Percentiles rank a stretch among this genome's conserved stretches.
phyloP scores from a whole-genome alignment of 2,797 vertebrate genomes.

The Poeciliopsis gracilis region DNA sequence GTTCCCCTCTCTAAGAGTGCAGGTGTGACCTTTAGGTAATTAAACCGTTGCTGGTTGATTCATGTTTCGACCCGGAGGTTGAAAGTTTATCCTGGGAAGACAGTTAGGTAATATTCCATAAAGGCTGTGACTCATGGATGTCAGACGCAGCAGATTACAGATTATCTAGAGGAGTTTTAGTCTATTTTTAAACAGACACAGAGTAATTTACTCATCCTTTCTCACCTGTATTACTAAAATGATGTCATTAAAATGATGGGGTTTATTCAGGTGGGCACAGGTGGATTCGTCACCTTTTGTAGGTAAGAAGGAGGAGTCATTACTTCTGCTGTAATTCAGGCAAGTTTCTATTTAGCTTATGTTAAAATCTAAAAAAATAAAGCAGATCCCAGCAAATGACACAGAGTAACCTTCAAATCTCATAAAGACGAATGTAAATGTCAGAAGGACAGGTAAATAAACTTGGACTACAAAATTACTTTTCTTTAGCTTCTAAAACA shows the following conservation, averaged over 20 bases:
- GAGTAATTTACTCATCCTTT: neutral
- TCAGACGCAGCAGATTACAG: neutral
- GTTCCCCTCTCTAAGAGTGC: neutral
- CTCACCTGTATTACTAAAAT: neutral
- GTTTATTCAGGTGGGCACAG: neutral
- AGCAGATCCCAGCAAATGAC: neutral
- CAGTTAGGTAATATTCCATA: neutral
- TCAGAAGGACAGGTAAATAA: neutral
- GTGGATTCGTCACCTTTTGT: neutral
- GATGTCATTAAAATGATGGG: neutral
- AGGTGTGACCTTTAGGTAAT: neutral
- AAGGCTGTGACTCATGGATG: conserved; percentile 10
- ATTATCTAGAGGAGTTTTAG: neutral
- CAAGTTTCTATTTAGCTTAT: neutral
- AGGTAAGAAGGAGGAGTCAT: conserved; percentile 9
- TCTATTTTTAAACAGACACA: conserved; percentile 31
- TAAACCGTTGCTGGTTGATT: neutral
- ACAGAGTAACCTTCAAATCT: neutral
- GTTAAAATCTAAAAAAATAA: neutral
- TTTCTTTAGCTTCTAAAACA: neutral
- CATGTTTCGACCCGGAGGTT: neutral
- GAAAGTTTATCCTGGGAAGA: neutral
- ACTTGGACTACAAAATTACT: neutral
- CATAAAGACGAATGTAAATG: neutral
- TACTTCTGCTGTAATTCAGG: neutral